Percentiles rank a stretch among this genome's conserved stretches.
phyloP scores from a whole-genome alignment of 2,888 invertebrate species.

The Synanthedon myopaeformis region DNA sequence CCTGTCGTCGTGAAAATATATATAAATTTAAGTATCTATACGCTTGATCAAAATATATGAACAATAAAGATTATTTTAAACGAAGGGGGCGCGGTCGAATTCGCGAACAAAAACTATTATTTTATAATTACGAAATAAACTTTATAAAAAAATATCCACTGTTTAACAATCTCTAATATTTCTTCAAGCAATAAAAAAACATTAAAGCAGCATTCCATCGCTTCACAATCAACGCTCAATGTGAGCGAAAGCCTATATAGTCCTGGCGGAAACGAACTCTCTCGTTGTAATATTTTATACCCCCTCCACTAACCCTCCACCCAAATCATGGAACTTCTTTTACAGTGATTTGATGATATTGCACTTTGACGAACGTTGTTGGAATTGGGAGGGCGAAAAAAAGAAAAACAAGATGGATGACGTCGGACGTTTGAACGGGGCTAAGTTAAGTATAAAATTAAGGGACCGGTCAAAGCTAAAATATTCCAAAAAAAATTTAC shows the following conservation, averaged over 20 bases:
- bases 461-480: not conserved
- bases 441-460: not conserved
- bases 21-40: no score
- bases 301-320: slow-evolving; percentile 22
- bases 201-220: slow-evolving; percentile 4
- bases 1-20: no score
- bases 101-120: no score
- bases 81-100: no score
- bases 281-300: slow-evolving; percentile 64
- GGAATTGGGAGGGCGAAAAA: slow-evolving; percentile 31
- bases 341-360: slow-evolving; percentile 69
- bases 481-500: no score
- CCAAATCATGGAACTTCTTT: slow-evolving; percentile 65
- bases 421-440: slow-evolving; percentile 16
- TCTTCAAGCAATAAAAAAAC: no score
- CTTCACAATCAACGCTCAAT: slow-evolving; percentile 6
- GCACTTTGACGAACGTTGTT: slow-evolving; percentile 55
- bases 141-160: not conserved
- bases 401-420: slow-evolving; percentile 55
- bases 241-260: slow-evolving; percentile 9
- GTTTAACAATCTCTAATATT: not conserved
- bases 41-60: no score
- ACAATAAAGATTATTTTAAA: no score
- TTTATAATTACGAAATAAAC: not conserved
- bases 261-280: slow-evolving; percentile 44